phyloP scores from a whole-genome alignment of 2,113 vertebrate species.

The Anoura caudifer region DNA sequence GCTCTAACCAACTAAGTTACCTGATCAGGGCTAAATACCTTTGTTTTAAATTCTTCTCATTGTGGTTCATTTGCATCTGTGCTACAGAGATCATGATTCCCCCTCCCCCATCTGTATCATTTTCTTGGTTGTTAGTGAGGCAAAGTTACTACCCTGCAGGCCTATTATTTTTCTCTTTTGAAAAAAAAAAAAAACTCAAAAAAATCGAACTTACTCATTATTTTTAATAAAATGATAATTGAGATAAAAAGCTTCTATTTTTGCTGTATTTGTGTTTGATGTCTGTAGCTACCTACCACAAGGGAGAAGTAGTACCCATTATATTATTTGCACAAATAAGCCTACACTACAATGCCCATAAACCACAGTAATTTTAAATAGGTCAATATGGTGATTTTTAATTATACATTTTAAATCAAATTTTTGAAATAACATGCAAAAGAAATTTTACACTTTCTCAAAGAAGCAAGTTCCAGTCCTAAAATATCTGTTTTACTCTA shows the following conservation, averaged over 20 bases:
- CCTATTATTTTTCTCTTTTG: background rate
- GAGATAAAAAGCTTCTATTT: background rate
- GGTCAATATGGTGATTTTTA: background rate
- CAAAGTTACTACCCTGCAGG: background rate
- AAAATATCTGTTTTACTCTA: background rate
- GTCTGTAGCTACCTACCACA: background rate
- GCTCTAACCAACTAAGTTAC: no score
- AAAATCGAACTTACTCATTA: background rate
- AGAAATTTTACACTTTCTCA: background rate
- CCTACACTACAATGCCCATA: background rate
- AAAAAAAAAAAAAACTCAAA: background rate
- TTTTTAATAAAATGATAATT: background rate
- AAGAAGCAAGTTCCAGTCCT: background rate
- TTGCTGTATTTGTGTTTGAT: background rate
- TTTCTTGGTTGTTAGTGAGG: background rate
- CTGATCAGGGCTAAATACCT: background rate
- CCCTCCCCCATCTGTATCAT: background rate
- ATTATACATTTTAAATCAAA: background rate
- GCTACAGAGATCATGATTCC: background rate
- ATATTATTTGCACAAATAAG: background rate
- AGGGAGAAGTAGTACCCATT: background rate
- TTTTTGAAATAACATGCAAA: background rate
- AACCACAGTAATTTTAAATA: background rate
- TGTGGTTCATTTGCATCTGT: background rate
- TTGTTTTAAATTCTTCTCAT: background rate